Percentiles rank a stretch among this genome's conserved stretches.
phyloP scores from a whole-genome alignment of 2,113 vertebrate species.

The Zapornia atra region DNA sequence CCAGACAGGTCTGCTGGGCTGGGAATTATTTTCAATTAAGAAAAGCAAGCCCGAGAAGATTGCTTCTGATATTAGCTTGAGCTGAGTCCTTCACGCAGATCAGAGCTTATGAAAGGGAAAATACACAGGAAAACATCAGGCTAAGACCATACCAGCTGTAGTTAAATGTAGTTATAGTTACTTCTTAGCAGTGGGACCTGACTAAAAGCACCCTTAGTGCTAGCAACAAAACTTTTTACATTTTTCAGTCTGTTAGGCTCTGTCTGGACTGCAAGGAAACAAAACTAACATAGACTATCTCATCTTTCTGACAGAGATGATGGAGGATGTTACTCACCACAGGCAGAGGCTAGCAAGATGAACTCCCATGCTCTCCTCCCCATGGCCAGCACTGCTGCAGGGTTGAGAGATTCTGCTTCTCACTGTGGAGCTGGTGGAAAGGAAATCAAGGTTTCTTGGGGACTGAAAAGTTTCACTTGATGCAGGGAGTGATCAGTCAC shows the following conservation, averaged over 20 bases:
- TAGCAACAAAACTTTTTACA: neutral
- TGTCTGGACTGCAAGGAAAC: neutral
- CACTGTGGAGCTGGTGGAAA: neutral
- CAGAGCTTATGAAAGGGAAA: neutral
- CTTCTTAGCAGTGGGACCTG: neutral
- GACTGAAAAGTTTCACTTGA: neutral
- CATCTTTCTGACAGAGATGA: neutral
- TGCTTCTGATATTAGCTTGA: neutral
- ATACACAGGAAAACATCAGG: neutral
- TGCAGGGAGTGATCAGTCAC: conserved; percentile 19
- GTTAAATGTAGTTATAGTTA: neutral
- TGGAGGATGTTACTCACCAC: conserved; percentile 34
- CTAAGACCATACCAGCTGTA: neutral
- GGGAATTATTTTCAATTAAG: neutral
- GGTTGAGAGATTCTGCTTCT: neutral
- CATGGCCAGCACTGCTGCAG: conserved; percentile 10
- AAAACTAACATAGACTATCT: neutral
- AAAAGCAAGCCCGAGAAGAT: neutral
- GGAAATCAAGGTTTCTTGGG: neutral
- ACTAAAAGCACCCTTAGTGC: neutral
- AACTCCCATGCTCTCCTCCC: neutral
- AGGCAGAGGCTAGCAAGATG: neutral
- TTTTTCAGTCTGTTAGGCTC: neutral
- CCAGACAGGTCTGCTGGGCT: neutral
- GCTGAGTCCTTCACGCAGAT: neutral